Evolutionary conservation across 2,113 vertebrate genomes (phyloP).

Genomic region (Rhizomys pruinosus): DNA sequence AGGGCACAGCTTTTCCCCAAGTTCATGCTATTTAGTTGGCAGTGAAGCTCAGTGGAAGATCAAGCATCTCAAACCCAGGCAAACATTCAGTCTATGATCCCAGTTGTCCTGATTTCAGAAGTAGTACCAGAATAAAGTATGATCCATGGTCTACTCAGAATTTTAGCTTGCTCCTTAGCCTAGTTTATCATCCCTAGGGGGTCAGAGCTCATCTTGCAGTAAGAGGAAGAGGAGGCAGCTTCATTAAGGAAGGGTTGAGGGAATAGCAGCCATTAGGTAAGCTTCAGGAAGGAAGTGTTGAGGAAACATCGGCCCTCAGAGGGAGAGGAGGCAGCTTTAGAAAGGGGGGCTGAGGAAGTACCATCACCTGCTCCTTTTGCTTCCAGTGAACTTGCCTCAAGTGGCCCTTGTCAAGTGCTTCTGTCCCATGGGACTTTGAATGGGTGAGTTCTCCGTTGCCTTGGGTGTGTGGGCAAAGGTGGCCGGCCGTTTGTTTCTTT

Average conservation of each 20-base stretch:
- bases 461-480: constrained; percentile 39
- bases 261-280: neutral
- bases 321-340: constrained; percentile 20
- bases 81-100: no score
- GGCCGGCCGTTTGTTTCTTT: constrained; percentile 35
- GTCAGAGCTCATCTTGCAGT: neutral
- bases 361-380: neutral
- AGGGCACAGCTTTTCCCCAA: neutral
- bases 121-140: neutral
- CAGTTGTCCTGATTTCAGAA: neutral
- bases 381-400: fast-evolving
- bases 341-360: neutral
- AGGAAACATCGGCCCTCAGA: neutral
- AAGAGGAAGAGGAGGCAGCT: constrained; percentile 57
- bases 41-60: neutral
- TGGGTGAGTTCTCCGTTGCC: constrained; percentile 21
- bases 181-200: neutral
- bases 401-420: neutral
- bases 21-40: neutral
- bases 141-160: neutral
- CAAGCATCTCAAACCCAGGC: neutral
- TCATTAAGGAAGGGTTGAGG: neutral
- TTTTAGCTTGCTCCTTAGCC: neutral
- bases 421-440: neutral
- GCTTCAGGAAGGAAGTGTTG: neutral